phyloP scores from a whole-genome alignment of 1,140 invertebrate genomes.

The Caenorhabditis brenneri region DNA sequence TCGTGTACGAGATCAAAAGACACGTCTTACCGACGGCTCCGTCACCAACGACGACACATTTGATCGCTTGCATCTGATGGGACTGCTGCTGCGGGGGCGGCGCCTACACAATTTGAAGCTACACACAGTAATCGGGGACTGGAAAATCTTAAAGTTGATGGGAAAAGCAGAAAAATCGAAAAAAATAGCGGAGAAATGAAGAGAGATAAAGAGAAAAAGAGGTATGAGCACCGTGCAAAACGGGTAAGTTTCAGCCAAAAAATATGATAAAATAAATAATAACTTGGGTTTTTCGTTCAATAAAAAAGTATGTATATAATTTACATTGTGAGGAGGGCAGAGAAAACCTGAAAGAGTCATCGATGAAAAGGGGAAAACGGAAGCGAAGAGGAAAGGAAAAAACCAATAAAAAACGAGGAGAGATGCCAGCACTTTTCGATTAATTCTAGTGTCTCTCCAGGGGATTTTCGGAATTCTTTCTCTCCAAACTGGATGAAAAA shows the following conservation, averaged over 20 bases:
- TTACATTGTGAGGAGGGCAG: background rate
- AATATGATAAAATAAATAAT: background rate
- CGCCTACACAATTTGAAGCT: no score
- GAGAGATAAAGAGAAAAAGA: background rate
- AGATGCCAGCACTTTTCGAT: no score
- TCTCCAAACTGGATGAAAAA: no score
- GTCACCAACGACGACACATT: constrained; percentile 73
- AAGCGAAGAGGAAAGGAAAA: background rate
- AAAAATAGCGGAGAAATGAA: background rate
- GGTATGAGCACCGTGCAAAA: background rate
- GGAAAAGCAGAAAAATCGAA: no score
- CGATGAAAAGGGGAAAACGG: background rate
- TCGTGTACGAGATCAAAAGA: constrained; percentile 87
- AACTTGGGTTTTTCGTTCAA: background rate
- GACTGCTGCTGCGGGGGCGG: background rate
- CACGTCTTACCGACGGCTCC: constrained; percentile 79
- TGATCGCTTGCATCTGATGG: constrained; percentile 70
- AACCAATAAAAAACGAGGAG: background rate
- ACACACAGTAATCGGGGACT: background rate
- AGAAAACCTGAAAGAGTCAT: background rate
- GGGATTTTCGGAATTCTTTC: no score
- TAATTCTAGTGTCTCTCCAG: no score
- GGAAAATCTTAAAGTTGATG: no score
- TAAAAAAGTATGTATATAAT: background rate
- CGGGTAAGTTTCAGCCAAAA: background rate